Evolutionary conservation across 2,888 invertebrate species (phyloP), one percentile per base, ranked within the genome.

Genomic region (Zonitis immaculata): DNA sequence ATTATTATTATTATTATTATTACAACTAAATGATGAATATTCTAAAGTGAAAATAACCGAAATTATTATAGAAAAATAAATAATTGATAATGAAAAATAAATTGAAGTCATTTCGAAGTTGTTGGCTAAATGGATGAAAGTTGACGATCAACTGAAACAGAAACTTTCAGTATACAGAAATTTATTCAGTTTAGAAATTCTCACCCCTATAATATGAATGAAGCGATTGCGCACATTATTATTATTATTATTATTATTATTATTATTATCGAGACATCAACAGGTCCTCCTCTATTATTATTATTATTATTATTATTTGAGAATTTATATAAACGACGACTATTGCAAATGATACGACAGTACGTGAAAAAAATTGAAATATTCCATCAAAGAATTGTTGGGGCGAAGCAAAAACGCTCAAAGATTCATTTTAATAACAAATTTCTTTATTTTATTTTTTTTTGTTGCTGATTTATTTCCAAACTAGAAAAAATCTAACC

Each of bases 161-260:
- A 4, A 44, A 44, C 25, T 44, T 44, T 44, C 14, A 25, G 44
- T 26, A 44, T 44, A 14, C 44, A 28, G 30, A 46, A 46, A 30
- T 46, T 35, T 35, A 35, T 35, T 35, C 9, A 35, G 35, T 35
- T 35, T 18, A 18, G 0, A 35, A 2, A 1, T 35, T 30, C n/a
- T 2, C 30, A 16, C 35, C 6, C 16, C 30, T 12, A 32, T 14
- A 35, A 9, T 35, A 35, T 35, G 18, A 18, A 35, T 18, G 35
- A 8, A 18, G 35, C 35, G 35, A 35, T 35, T 35, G 35, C 35
- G 35, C 35, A 35, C 18, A 35, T 9, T 35, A 35, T 35, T 9
- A 35, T 9, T 16, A 35, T 22, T 2, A 2, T 27, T 27, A 9
- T 27, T 8, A 9, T 27, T 4, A 9, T 27, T 27, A 9, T 27